Base-by-base conservation (phyloP, 1,140 invertebrate genomes). In the Monochamus saltuarius region DNA sequence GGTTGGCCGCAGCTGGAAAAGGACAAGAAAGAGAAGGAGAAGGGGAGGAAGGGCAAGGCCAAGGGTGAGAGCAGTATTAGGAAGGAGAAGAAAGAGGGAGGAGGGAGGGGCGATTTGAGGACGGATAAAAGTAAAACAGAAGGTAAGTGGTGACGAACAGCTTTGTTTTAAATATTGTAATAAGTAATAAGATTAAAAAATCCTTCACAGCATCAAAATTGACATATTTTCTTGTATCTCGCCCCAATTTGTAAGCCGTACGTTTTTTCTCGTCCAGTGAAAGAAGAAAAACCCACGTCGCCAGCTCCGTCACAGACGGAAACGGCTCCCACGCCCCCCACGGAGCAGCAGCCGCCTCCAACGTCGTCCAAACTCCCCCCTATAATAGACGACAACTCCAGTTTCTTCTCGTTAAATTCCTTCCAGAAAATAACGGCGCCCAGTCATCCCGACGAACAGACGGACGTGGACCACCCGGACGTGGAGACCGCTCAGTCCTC, bases 1-100 rank as follows among this genome's bases (percentile, higher is more conserved):
- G 64, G 43, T 49, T 75, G 73, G 73, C 73, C 73, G 9, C 73
- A 75, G 14, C 61, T 73, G 52, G 51, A 64, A 13, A 70, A 67
- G n/a, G 61, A 64, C 9, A 66, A 70, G 35, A 65, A 64, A 40
- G 66, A 68, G 37, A 66, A 66, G 39, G 65, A 69, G 16, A 68
- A 61, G 47, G 60, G 45, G 4, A 62, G 57, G 37, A 65, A 64
- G 39, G 56, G 59, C 38, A 70, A 66, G 45, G 68, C 43, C 47
- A 59, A 66, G 51, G 64, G 43, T 34, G 47, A 35, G 19, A 36
- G 36, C 8, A 39, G 43, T 11, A 62, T 45, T 40, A 45, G 42
- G 9, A 64, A 66, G 49, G 61, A 57, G 2, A 70, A 62, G 49
- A 61, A 53, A 39, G 53, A 66, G 49, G 45, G 56, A 13, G 29